Percentiles rank a stretch among this genome's conserved stretches.
These are phyloP conservation scores for Ochropacha duplaris DNA, from an alignment of 2,888 invertebrate genomes.

Conservation along the genomic window DNA sequence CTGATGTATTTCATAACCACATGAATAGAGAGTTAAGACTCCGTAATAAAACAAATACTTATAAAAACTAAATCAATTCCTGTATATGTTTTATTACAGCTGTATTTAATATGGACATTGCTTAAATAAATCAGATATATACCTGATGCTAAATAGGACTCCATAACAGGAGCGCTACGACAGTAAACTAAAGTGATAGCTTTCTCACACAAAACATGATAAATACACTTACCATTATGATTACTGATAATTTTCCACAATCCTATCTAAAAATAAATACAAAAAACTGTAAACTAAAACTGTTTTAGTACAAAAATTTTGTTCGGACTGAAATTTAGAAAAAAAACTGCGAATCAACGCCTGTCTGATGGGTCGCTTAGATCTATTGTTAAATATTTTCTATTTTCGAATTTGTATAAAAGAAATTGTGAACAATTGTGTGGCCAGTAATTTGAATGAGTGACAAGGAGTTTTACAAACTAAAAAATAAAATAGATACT, in stretches of 20 bases:
- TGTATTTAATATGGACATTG: too few species aligned
- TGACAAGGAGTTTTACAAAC: neutral
- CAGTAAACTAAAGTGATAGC: neutral
- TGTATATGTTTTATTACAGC: too few species aligned
- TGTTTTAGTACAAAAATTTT: constrained; percentile 65
- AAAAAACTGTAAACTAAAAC: constrained; percentile 57
- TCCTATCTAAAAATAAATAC: constrained; percentile 50
- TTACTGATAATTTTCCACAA: constrained; percentile 66
- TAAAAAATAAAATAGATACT: constrained; percentile 7
- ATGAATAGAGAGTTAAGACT: too few species aligned
- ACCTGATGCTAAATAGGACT: neutral
- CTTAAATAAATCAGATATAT: too few species aligned
- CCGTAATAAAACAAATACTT: too few species aligned
- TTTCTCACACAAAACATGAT: constrained; percentile 10
- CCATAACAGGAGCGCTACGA: neutral
- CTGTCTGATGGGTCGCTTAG: constrained; percentile 62
- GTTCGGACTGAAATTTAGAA: constrained; percentile 69
- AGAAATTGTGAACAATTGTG: constrained; percentile 17
- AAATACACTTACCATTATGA: constrained; percentile 69
- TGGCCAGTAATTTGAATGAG: constrained; percentile 24
- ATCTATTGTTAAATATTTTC: constrained; percentile 64
- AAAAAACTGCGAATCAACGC: constrained; percentile 67
- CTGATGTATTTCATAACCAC: too few species aligned
- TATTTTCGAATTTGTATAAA: constrained; percentile 47
- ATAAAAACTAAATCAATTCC: too few species aligned